phyloP scores from a whole-genome alignment of 2,888 invertebrate genomes.

The Sarcophaga caerulescens region DNA sequence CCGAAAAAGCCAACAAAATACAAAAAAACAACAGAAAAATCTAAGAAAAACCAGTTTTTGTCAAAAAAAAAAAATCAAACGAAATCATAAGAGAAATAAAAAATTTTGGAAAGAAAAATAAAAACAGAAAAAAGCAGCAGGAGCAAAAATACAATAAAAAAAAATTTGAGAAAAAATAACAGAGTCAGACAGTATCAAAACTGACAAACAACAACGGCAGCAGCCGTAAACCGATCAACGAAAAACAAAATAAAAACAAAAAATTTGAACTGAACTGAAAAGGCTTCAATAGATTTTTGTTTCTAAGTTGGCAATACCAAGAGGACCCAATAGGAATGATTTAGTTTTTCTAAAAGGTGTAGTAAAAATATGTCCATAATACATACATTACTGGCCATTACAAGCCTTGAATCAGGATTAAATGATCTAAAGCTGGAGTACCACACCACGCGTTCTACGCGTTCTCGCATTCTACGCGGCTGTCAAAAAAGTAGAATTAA shows the following conservation, averaged over 20 bases:
- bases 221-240: conserved; percentile 63
- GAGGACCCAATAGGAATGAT: conserved; percentile 28
- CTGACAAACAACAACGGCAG: conserved; percentile 67
- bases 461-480: no score
- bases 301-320: conserved; percentile 17
- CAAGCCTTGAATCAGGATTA: no score
- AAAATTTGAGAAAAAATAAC: conserved; percentile 12
- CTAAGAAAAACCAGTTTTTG: conserved; percentile 78
- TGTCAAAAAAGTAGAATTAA: no score
- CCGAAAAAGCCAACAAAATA: conserved; percentile 60
- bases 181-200: conserved; percentile 67
- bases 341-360: not conserved
- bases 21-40: conserved; percentile 73
- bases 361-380: no score
- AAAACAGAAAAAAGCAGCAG: conserved; percentile 65
- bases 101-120: conserved; percentile 16
- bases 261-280: conserved; percentile 34
- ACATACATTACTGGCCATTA: no score
- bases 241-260: conserved; percentile 60
- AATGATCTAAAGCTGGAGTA: no score
- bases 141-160: conserved; percentile 41
- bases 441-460: no score
- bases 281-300: conserved; percentile 59
- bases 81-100: conserved; percentile 61
- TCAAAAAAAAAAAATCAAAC: conserved; percentile 76